Base-by-base conservation (phyloP, 1,140 invertebrate species). In the Cydia fagiglandana region DNA sequence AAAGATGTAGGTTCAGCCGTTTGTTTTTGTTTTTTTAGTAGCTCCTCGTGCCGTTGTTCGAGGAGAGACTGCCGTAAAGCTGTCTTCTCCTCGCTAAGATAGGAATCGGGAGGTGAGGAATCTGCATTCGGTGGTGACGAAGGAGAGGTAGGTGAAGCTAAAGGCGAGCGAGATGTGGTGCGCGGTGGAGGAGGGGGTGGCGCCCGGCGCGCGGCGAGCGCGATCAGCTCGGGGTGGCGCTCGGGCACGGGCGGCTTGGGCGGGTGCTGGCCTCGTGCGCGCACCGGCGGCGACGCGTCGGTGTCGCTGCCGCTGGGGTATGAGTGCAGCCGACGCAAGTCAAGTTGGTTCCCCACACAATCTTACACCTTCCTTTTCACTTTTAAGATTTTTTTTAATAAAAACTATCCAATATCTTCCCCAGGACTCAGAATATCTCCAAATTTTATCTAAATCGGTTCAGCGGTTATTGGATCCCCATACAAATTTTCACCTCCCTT, bases 111-210 rank as follows among this genome's bases (percentile, higher is more conserved):
- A 0, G 94, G 91, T 0, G 94, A 94, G 66, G 82, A 56, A 75
- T 88, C 79, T 68, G 64, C 53, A 66, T 80, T 79, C 66, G 86
- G 81, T 1, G 86, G 84, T 17, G 89, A 83, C 77, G 89, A 74
- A 20, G 88, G 87, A 0, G 88, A 89, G 34, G 96, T 96, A 4
- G 96, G 96, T 64, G 96, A 97, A n/a, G 96, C 96, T 77, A 97
- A 91, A 4, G 96, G 96, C 30, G 96, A 97, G 81, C 96, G 95
- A 41, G 96, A 97, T 75, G 96, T 96, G 66, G 96, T 97, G 73
- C 97, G 94, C 13, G 96, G 97, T 20, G 97, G 97, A 47, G 97
- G 96, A n/a, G 96, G 97, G 38, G 97, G 97, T n/a, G 97, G 96
- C 28, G 96, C 95, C 76, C 96, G 94, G 82, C 96, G 96, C 10